phyloP scores from a whole-genome alignment of 1,140 invertebrate genomes.

The Apis laboriosa region DNA sequence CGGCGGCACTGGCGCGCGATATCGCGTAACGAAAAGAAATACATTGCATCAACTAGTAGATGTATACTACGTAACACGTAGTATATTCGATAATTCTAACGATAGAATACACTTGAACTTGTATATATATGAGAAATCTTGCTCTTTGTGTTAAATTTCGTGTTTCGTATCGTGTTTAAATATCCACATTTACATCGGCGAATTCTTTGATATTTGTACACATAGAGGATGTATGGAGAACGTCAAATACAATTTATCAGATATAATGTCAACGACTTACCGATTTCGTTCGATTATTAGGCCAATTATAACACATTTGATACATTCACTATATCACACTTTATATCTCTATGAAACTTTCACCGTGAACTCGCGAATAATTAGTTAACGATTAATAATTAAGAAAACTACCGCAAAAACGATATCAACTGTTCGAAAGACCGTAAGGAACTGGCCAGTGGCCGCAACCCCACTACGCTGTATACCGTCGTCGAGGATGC shows the following conservation, averaged over 20 bases:
- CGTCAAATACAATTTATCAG: not conserved
- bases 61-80: not conserved
- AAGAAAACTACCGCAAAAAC: conserved; percentile 15
- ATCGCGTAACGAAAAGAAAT: conserved; percentile 15
- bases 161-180: not conserved
- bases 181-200: not conserved
- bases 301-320: conserved; percentile 20
- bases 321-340: conserved; percentile 1
- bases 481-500: conserved; percentile 51
- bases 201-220: not conserved
- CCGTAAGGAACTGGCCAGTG: conserved; percentile 66
- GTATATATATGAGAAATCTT: not conserved
- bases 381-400: conserved; percentile 2
- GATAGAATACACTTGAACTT: not conserved
- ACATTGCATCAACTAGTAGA: not conserved
- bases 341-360: conserved; percentile 17
- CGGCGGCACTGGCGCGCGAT: not conserved
- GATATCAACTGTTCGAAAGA: conserved; percentile 49
- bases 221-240: too few relatives aligned
- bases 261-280: conserved; percentile 10
- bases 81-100: not conserved
- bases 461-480: conserved; percentile 63
- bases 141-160: not conserved
- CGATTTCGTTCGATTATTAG: not conserved
- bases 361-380: conserved; percentile 28